These are phyloP conservation scores for Rhagium mordax DNA, from an alignment of 2,888 invertebrate genomes.

Conservation along the genomic window DNA sequence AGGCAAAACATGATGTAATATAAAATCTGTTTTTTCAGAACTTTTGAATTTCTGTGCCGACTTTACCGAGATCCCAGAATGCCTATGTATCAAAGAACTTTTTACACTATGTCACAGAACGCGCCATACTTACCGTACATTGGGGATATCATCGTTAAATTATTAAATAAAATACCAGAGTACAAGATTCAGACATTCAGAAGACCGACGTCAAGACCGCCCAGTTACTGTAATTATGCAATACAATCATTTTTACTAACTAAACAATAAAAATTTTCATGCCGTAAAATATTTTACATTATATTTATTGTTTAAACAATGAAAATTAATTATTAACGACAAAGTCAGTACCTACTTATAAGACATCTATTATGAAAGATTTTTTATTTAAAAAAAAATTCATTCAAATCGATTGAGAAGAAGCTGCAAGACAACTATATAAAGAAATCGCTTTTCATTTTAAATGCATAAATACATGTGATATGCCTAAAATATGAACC, in stretches of 20 bases:
- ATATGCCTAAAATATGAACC: neutral
- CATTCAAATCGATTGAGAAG: too few relatives aligned
- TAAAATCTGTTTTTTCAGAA: constrained; percentile 57
- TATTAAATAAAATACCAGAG: constrained; percentile 67
- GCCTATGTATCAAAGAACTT: constrained; percentile 67
- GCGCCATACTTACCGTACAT: constrained; percentile 71
- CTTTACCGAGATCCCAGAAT: constrained; percentile 69
- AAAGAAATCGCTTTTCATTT: too few relatives aligned
- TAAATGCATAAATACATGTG: too few relatives aligned
- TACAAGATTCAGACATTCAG: constrained; percentile 51
- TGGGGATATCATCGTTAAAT: constrained; percentile 68
- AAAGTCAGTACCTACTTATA: too few relatives aligned
- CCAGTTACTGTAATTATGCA: constrained; percentile 44
- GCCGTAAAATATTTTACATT: too few relatives aligned
- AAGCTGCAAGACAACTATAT: too few relatives aligned
- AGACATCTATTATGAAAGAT: too few relatives aligned
- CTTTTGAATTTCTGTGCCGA: constrained; percentile 70
- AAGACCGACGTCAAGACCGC: constrained; percentile 40
- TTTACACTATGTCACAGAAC: constrained; percentile 65
- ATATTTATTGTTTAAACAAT: too few relatives aligned
- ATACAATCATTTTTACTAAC: too few relatives aligned
- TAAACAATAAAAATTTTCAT: too few relatives aligned
- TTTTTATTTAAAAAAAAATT: too few relatives aligned
- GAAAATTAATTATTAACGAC: too few relatives aligned
- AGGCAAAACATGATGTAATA: neutral